Percentiles rank a stretch among this genome's conserved stretches.
phyloP scores from a whole-genome alignment of 2,888 invertebrate genomes.

The Lasioglossum leucozonium region DNA sequence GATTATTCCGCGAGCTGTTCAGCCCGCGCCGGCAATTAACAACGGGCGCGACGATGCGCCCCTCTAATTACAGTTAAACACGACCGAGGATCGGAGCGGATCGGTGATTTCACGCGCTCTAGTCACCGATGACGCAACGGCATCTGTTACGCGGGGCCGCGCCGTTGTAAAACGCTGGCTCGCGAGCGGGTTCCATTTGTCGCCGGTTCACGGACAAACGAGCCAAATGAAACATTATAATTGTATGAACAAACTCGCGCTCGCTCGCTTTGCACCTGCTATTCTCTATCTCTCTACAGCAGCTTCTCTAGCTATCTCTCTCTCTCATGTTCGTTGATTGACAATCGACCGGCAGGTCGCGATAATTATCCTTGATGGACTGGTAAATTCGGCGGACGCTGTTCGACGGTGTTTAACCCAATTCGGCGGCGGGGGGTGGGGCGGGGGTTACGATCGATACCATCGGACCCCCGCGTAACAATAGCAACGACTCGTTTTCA shows the following conservation, averaged over 20 bases:
- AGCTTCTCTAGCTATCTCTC: no score
- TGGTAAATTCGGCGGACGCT: neutral
- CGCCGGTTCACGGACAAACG: slow-evolving; percentile 4
- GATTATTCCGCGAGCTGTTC: neutral
- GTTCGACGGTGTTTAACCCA: slow-evolving; percentile 21
- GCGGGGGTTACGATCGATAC: slow-evolving; percentile 51
- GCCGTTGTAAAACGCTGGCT: neutral
- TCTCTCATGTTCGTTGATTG: neutral
- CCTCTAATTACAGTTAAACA: slow-evolving; percentile 43
- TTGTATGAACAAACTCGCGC: neutral
- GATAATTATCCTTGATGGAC: slow-evolving; percentile 23
- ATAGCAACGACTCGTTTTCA: slow-evolving; percentile 38
- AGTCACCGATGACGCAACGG: neutral
- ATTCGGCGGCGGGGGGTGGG: slow-evolving; percentile 5
- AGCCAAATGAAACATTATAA: slow-evolving; percentile 7
- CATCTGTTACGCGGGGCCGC: slow-evolving; percentile 8
- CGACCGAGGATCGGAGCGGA: slow-evolving; percentile 19
- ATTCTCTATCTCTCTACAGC: no score
- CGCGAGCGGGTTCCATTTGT: neutral
- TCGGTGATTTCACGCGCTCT: slow-evolving; percentile 41
- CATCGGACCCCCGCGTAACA: slow-evolving; percentile 28
- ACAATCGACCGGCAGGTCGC: neutral
- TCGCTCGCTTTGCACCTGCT: no score
- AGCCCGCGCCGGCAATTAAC: slow-evolving; percentile 12
- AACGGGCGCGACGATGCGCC: neutral